Evolutionary conservation across 2,888 invertebrate species (phyloP), one percentile per base, ranked within the genome.

Genomic region (Synergus japonicus): DNA sequence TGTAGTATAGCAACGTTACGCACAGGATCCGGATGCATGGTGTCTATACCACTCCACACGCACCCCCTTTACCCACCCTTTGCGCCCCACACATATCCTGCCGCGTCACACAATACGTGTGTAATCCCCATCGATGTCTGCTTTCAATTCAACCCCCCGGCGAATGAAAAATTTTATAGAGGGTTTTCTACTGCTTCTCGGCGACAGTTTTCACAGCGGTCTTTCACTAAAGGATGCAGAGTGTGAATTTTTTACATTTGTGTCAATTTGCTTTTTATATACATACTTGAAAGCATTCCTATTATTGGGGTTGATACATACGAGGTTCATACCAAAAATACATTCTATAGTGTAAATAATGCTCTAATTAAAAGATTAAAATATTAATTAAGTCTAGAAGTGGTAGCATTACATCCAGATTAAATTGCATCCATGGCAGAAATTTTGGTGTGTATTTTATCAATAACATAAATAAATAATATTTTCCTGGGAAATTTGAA

Each of bases 61-160:
- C 9, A 22, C 60, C 22, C 60, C 63, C 18, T 29, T 60, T 37
- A n/a, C 18, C 18, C 37, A 37, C 60, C 67, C 69, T 78, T 73
- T 43, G 12, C 10, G 2, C 22, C 63, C 63, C 29, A 29, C 18
- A 63, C 63, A 29, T 63, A 63, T 63, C 67, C 67, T 44, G 54
- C 73, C 58, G 76, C 64, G 63, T 63, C 64, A 80, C 29, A 83
- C 81, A 83, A 82, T 81, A 79, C 83, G 82, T 78, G 79, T 83
- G 84, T 86, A 88, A 87, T 88, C 85, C 86, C 84, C 84, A 84
- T 85, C 85, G 81, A 86, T 81, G 87, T 84, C 83, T 84, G 85
- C 84, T 85, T 85, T 85, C 86, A 85, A 84, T 85, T 84, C 83
- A 82, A 84, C 83, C 83, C 83, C 81, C 54, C 43, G 73, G 43